Base-by-base conservation (phyloP, 2,797 vertebrate genomes). In the Arrhamphus sclerolepis region DNA sequence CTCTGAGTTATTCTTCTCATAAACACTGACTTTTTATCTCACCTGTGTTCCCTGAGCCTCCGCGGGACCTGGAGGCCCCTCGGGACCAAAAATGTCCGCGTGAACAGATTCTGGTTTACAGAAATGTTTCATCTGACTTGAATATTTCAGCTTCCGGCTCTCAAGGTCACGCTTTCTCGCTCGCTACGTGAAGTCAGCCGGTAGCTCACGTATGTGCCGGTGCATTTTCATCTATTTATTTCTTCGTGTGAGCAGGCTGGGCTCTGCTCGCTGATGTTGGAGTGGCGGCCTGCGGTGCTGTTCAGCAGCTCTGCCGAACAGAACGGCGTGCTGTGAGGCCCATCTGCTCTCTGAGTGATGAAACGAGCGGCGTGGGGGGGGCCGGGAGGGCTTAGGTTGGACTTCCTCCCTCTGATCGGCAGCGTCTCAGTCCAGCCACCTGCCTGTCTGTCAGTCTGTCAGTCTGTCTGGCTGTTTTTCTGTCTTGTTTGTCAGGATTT, bases 321-420 rank as follows among this genome's bases (percentile, higher is more conserved):
- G 75, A 87, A 81, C 29, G 69, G 4, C 69, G 7, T 72, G 82
- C 83, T 86, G 87, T 62, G 86, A 82, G 52, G 80, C 72, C 89
- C 89, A 86, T 91, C 86, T 92, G 91, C 75, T 88, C 85, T 54
- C 49, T 64, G 65, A 72, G 56, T 16, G 42, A 52, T 48, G 70
- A 39, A 51, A 56, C 16, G 13, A 53, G 62, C 50, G 65, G 51
- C 44, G 16, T 26, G 43, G 24, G 57, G 56, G 22, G 26, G 59
- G 56, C 29, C 56, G 62, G 29, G 46, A 63, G 65, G 49, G 61
- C 56, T 72, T 65, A 74, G 78, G 67, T 79, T 64, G 38, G 64
- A 70, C 57, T 31, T 52, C 49, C 70, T 71, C 21, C 26, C 39
- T 51, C 63, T 49, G 64, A 71, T 62, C 39, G 57, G 63, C 60